A percentile compares a stretch with the other conserved stretches of the same genome.
Conservation (phyloP, 2,888 invertebrate genomes). For the Biston stratarius region DNA sequence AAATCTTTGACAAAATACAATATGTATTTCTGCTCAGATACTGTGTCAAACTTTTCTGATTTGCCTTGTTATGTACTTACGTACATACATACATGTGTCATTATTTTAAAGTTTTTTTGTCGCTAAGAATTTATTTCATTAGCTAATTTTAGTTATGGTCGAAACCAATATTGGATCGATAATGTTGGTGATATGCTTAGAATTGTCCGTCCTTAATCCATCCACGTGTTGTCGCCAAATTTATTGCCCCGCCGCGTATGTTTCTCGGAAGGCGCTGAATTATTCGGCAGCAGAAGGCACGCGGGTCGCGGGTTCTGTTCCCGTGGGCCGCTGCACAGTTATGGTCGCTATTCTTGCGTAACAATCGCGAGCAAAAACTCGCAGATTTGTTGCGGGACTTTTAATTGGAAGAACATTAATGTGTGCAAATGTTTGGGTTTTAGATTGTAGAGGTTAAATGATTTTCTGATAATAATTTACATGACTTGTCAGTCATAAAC, state of each 20-base stretch:
- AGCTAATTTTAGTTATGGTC: too few species aligned
- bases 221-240: constrained; percentile 56
- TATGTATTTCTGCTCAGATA: too few species aligned
- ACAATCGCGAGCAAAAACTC: constrained; percentile 51
- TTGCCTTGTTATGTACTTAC: too few species aligned
- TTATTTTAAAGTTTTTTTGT: too few species aligned
- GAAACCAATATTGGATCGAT: background rate
- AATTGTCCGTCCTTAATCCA: constrained; percentile 33
- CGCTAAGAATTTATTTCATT: too few species aligned
- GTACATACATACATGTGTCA: too few species aligned
- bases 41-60: too few species aligned
- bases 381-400: constrained; percentile 48
- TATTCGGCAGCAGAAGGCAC: constrained; percentile 72
- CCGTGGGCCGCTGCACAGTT: constrained; percentile 74
- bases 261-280: constrained; percentile 81
- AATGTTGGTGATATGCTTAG: background rate
- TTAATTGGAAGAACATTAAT: constrained; percentile 41
- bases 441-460: background rate
- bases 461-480: constrained; percentile 4
- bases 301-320: constrained; percentile 65
- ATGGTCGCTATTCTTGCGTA: constrained; percentile 82
- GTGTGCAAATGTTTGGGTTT: constrained; percentile 17
- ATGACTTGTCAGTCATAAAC: too few species aligned
- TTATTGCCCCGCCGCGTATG: constrained; percentile 72
- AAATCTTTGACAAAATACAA: too few species aligned